Evolutionary conservation across 2,797 vertebrate genomes (phyloP), one percentile per base, ranked within the genome.

Genomic region (Hydrocynus forskahlii): DNA sequence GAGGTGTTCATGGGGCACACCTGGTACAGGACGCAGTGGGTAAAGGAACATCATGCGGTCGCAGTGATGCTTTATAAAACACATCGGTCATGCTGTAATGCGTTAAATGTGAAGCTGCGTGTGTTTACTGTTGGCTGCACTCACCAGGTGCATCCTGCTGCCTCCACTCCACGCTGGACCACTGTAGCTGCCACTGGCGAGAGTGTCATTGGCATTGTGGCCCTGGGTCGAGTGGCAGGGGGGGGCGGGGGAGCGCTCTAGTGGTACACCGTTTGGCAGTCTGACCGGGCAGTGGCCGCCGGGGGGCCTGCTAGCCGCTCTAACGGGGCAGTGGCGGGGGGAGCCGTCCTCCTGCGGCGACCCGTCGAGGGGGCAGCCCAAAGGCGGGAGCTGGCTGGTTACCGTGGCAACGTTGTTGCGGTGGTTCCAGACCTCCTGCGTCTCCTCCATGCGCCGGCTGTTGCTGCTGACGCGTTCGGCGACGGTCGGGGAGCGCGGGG

Each of bases 1-100:
- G 97, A 96, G 50, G 94, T 96, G 92, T 96, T 97, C 97, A 99
- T 98, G 0, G 97, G 97, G 89, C 97, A 99, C 69, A 99, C 96
- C 97, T 99, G 88, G 0, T 23, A 54, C 2, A 52, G n/a, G 10
- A 50, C 72, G 23, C n/a, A 66, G 19, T 1, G 7, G 29, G 43
- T 7, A 4, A 50, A 14, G 12, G 12, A 45, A 54, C 29, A 29
- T 74, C 16, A 63, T 50, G 48, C 48, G 13, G 48, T 8, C 9
- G 10, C 48, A 50, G 10, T 50, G 9, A 1, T 12, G 1, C 45
- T 5, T 4, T 48, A 10, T 48, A 10, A 48, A 48, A 48, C 10
- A 48, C 4, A 48, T 48, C 4, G 10, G 5, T 48, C 4, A 48
- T 12, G 45, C 1, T 10, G 4, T 48, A 6, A 48, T 9, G 43